Percentiles rank a stretch among this genome's conserved stretches.
Evolutionary conservation across 2,797 vertebrate genomes (phyloP).

Genomic region (Ctenochaetus hawaiiensis): DNA sequence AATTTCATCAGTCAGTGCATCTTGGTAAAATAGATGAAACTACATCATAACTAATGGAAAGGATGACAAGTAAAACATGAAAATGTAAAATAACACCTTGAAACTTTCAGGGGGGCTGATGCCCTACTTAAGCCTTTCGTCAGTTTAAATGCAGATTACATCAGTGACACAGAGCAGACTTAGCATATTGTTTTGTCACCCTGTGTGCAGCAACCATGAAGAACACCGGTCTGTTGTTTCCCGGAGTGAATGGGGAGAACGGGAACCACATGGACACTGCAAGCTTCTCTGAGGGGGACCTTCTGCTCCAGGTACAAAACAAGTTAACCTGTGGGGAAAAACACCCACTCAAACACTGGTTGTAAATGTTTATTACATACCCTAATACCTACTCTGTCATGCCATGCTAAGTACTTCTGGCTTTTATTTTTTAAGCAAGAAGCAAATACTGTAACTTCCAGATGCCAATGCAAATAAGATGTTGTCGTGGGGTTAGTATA

Average conservation of each 20-base stretch:
- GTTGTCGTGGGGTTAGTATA: too few relatives aligned
- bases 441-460: background rate
- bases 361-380: too few relatives aligned
- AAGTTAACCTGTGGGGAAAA: too few relatives aligned
- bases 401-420: background rate
- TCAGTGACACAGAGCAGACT: background rate
- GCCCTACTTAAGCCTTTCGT: background rate
- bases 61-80: too few relatives aligned
- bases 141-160: background rate
- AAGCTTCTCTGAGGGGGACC: conserved; percentile 79
- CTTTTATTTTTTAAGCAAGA: background rate
- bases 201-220: conserved; percentile 72
- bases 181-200: background rate
- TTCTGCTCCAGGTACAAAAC: conserved; percentile 79
- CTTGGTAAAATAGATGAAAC: too few relatives aligned
- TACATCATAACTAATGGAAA: too few relatives aligned
- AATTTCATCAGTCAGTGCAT: too few relatives aligned
- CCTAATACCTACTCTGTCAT: background rate
- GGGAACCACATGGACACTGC: conserved; percentile 24
- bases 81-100: background rate
- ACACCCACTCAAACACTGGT: too few relatives aligned
- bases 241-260: conserved; percentile 56
- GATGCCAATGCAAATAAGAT: too few relatives aligned
- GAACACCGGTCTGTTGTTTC: conserved; percentile 47
- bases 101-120: too few relatives aligned